Conservation (phyloP, 2,113 vertebrate genomes). For the Narcine bancroftii region DNA sequence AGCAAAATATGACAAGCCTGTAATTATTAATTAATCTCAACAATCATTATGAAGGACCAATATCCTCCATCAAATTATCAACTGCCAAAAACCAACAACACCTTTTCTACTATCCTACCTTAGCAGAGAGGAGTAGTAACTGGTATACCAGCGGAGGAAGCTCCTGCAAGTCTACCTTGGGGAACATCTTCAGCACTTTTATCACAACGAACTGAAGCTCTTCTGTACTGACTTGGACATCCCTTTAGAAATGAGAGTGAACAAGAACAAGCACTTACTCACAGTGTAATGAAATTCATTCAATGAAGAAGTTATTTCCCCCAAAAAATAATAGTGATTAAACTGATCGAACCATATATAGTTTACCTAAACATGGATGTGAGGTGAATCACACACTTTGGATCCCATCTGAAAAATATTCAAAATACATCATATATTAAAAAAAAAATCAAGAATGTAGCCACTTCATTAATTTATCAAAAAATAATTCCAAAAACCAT, state of each 20-base stretch:
- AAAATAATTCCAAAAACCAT: slow-evolving; percentile 35
- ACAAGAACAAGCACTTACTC: background rate
- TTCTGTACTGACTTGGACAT: slow-evolving; percentile 75
- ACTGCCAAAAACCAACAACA: background rate
- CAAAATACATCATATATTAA: background rate
- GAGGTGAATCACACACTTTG: slow-evolving; percentile 71
- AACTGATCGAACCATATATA: background rate
- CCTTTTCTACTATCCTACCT: slow-evolving; percentile 57
- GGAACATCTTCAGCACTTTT: slow-evolving; percentile 78
- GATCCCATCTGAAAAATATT: slow-evolving; percentile 74
- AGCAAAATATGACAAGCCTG: background rate
- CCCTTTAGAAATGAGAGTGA: slow-evolving; percentile 54
- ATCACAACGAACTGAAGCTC: slow-evolving; percentile 80
- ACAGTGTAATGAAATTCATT: background rate
- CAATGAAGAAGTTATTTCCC: background rate
- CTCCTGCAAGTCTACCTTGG: slow-evolving; percentile 82
- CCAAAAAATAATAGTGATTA: background rate
- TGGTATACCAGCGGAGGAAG: slow-evolving; percentile 91
- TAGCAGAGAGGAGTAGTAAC: slow-evolving; percentile 80
- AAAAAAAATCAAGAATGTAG: background rate
- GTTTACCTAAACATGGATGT: slow-evolving; percentile 91
- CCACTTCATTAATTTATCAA: background rate
- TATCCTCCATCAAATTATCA: background rate
- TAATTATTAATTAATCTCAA: background rate
- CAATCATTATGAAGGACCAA: background rate